These are phyloP conservation scores for Mylabris sibirica DNA, from an alignment of 2,888 invertebrate species.

Conservation along the genomic window DNA sequence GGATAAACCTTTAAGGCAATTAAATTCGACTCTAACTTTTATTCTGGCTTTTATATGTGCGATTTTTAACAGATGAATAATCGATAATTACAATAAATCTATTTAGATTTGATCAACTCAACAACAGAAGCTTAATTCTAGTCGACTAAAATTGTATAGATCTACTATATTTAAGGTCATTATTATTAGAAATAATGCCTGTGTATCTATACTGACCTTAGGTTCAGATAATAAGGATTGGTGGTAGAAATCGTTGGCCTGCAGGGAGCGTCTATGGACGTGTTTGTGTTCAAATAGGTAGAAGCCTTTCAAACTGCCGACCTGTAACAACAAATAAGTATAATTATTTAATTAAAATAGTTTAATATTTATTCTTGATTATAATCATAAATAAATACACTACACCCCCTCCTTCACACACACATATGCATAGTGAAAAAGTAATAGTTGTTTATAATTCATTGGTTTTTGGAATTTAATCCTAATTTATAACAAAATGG, in stretches of 20 bases:
- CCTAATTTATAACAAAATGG: neutral
- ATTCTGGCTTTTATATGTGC: neutral
- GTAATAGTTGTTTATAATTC: slow-evolving; percentile 4
- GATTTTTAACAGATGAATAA: too few relatives aligned
- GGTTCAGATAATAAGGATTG: slow-evolving; percentile 78
- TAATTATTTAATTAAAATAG: neutral
- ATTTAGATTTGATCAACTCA: too few relatives aligned
- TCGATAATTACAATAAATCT: too few relatives aligned
- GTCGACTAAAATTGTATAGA: too few relatives aligned
- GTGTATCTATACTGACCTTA: slow-evolving; percentile 67
- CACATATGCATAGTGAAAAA: neutral
- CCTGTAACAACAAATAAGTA: slow-evolving; percentile 72
- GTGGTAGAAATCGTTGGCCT: slow-evolving; percentile 81
- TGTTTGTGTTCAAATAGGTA: slow-evolving; percentile 87
- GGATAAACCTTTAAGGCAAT: too few relatives aligned
- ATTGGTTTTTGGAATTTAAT: neutral
- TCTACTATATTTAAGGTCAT: neutral
- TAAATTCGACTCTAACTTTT: too few relatives aligned
- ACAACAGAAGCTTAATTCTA: too few relatives aligned
- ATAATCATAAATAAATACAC: too few relatives aligned
- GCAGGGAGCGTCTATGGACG: slow-evolving; percentile 84
- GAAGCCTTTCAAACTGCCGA: slow-evolving; percentile 85
- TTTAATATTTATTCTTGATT: neutral
- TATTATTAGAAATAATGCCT: neutral
- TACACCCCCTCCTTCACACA: too few relatives aligned